Conservation (phyloP, 2,113 vertebrate genomes). For the Pitta sordida region DNA sequence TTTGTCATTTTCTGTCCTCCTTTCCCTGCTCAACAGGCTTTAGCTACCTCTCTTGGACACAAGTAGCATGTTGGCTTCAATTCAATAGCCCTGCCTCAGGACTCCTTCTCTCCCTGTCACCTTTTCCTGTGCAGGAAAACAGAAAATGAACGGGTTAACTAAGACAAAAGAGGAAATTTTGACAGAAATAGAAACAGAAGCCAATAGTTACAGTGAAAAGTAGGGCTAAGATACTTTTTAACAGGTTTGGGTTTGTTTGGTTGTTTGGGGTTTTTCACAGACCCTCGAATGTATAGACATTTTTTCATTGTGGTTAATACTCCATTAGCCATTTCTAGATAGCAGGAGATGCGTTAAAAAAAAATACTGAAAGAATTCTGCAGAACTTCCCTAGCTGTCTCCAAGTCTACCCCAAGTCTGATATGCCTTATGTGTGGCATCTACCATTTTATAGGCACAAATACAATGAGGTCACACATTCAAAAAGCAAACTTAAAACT, state of each 20-base stretch:
- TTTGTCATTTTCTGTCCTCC: background rate
- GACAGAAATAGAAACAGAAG: background rate
- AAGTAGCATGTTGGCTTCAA: background rate
- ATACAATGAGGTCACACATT: background rate
- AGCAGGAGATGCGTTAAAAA: background rate
- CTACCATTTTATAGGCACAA: background rate
- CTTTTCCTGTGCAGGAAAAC: background rate
- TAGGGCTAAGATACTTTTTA: too few relatives aligned
- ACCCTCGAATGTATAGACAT: background rate
- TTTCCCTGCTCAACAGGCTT: background rate
- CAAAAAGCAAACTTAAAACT: background rate
- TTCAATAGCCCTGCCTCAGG: background rate
- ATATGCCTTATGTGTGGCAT: background rate
- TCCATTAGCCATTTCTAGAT: background rate
- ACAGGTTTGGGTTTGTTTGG: background rate
- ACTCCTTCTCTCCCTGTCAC: background rate
- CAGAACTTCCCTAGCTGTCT: background rate
- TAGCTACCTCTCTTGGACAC: background rate
- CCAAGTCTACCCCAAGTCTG: background rate
- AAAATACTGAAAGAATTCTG: background rate
- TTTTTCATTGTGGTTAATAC: background rate
- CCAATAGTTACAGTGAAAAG: background rate
- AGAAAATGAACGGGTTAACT: background rate
- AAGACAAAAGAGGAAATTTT: background rate
- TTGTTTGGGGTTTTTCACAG: background rate